These are phyloP conservation scores for Sylvia borin DNA, from an alignment of 2,797 vertebrate genomes.

Conservation along the genomic window DNA sequence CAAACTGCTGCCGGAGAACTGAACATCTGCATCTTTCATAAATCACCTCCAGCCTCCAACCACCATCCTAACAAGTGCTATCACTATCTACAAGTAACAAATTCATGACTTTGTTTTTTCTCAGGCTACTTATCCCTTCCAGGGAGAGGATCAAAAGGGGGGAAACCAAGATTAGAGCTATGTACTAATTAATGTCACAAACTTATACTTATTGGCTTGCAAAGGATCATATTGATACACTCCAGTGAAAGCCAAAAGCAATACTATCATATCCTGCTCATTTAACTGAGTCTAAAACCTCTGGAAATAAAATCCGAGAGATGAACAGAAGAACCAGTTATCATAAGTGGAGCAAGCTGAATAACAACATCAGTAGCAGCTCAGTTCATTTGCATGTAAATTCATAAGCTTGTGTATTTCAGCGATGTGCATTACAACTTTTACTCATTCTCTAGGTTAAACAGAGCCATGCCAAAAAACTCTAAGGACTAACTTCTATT, in stretches of 20 bases:
- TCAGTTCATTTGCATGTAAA: background rate
- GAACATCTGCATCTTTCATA: background rate
- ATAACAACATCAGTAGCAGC: background rate
- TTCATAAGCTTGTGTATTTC: background rate
- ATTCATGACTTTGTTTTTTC: background rate
- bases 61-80: background rate
- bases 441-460: background rate
- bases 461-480: background rate
- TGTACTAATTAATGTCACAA: background rate
- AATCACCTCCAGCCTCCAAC: background rate
- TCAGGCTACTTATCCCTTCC: background rate
- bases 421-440: background rate
- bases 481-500: background rate
- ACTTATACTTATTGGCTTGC: background rate
- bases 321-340: background rate
- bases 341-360: background rate
- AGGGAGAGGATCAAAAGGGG: background rate
- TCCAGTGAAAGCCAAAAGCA: background rate
- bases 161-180: background rate
- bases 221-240: background rate
- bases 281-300: background rate
- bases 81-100: accelerated
- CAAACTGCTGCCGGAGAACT: background rate
- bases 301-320: background rate
- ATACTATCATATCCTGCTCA: background rate